Percentiles rank a stretch among this genome's conserved stretches.
Conservation (phyloP, 2,113 vertebrate species). For the Nerophis ophidion region DNA sequence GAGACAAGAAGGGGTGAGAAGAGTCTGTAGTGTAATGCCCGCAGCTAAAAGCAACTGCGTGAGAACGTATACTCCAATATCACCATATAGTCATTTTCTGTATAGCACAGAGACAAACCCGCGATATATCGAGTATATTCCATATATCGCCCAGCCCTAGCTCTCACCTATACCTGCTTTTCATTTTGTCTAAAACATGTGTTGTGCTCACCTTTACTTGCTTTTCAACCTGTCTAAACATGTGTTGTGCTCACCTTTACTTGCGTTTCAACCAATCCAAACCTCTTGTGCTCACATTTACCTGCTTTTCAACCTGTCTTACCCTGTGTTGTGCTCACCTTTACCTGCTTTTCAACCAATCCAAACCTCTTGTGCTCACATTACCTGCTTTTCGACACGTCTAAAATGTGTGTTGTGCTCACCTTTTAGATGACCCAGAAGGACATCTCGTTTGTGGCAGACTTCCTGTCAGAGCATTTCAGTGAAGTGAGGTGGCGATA, state of each 20-base stretch:
- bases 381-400: neutral
- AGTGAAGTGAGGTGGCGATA: constrained; percentile 79
- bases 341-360: neutral
- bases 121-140: too few species aligned
- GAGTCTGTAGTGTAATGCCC: too few species aligned
- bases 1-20: too few species aligned
- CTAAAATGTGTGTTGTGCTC: constrained; percentile 2
- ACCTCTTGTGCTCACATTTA: constrained; percentile 30
- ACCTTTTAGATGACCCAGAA: constrained; percentile 91
- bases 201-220: neutral
- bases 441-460: constrained; percentile 95
- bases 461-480: constrained; percentile 98
- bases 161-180: too few species aligned
- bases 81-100: too few species aligned
- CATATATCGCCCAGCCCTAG: too few species aligned
- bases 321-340: constrained; percentile 52
- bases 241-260: constrained; percentile 38
- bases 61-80: too few species aligned
- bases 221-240: too few species aligned
- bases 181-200: constrained; percentile 33
- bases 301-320: too few species aligned
- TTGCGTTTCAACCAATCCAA: too few species aligned
- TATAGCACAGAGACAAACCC: too few species aligned
- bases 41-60: too few species aligned
- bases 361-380: neutral